Evolutionary conservation across 1,140 invertebrate genomes (phyloP), one percentile per base, ranked within the genome.

Genomic region (Dysdera silvatica): DNA sequence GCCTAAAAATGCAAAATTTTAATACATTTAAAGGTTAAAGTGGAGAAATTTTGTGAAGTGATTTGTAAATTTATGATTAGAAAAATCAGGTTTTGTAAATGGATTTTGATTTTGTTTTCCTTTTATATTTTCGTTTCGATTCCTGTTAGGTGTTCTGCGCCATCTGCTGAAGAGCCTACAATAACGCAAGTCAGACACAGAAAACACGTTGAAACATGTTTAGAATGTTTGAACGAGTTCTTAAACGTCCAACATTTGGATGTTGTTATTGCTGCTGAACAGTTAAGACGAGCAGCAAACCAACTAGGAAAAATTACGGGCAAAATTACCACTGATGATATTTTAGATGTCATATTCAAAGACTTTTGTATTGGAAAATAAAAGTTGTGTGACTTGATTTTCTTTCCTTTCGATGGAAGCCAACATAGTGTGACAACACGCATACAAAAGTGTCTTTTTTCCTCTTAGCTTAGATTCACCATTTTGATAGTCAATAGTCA

Each of bases 311-410:
- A 83, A 73, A 84, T 93, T 61, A 88, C 87, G 28, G 89, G 89
- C 1, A 79, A 82, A 71, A 81, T 90, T 55, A 83, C 81, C 45
- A 83, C 84, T 6, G 87, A 91, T 74, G 81, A 91, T 67, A 82
- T 92, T 70, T 76, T 92, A 35, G 86, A 91, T 80, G 81, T 89
- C 41, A 85, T 93, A 67, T 92, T 93, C 73, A 83, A 79, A 76
- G 83, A 88, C 61, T 92, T 90, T 82, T 93, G 90, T 79, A 89
- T 93, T 75, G 89, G 89, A 62, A 93, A 92, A 82, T 93, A 82
- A 83, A 65, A 31, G 32, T 61, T 40, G 23, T 14, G 18, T 10
- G 23, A 47, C 8, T 47, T 10, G 6, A n/a, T 47, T 47, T 47
- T n/a, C 7, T 10, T 47, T 47, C n/a, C n/a, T n/a, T n/a, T n/a